Evolutionary conservation across 1,140 invertebrate genomes (phyloP).

Genomic region (Bombus sibiricus): DNA sequence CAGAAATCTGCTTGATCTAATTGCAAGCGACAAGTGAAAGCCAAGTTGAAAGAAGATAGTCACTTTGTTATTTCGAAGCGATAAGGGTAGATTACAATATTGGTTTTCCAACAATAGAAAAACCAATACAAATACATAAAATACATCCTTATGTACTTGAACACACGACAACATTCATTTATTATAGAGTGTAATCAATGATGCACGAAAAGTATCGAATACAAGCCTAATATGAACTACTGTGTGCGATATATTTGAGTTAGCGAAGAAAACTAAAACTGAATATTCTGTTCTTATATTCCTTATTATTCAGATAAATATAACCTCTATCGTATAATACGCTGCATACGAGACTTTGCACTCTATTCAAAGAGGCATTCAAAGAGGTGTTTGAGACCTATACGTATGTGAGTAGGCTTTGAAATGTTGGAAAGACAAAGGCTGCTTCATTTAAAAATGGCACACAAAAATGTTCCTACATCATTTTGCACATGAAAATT

Average conservation of each 20-base stretch:
- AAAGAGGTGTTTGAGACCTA: background rate
- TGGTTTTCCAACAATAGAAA: too few species aligned
- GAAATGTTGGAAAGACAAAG: background rate
- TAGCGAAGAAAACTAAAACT: background rate
- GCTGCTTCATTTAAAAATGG: background rate
- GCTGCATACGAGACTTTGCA: background rate
- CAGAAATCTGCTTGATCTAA: too few species aligned
- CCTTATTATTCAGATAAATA: conserved; percentile 42
- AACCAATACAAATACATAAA: too few species aligned
- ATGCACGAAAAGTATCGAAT: too few species aligned
- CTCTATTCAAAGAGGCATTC: background rate
- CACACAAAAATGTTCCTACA: background rate
- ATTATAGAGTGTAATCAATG: too few species aligned
- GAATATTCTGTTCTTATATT: conserved; percentile 1
- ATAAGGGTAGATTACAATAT: too few species aligned
- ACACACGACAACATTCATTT: too few species aligned
- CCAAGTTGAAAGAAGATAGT: too few species aligned
- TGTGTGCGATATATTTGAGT: background rate
- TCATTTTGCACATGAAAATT: background rate
- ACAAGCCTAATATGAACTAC: too few species aligned
- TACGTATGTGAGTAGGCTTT: conserved; percentile 1
- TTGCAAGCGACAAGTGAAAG: too few species aligned
- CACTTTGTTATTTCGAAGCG: too few species aligned
- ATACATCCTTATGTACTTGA: too few species aligned
- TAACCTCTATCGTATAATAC: conserved; percentile 20